Evolutionary conservation across 2,797 vertebrate genomes (phyloP).

Genomic region (Columba guinea): DNA sequence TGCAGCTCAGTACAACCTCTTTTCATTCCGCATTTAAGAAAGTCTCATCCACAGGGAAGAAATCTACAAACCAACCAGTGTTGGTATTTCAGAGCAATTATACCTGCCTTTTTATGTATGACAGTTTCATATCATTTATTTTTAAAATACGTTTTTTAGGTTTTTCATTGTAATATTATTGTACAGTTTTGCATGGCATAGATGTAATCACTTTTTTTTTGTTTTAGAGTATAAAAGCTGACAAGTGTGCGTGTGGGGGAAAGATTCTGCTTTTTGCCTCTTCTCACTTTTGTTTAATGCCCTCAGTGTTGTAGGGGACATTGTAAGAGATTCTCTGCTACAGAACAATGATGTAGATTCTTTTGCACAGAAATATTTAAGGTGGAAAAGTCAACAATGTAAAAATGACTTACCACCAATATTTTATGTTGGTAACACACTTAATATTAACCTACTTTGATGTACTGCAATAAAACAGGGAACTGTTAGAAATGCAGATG

Average conservation of each 20-base stretch:
- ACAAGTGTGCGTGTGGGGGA: slow-evolving; percentile 70
- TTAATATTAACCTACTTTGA: slow-evolving; percentile 94
- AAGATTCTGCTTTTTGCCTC: slow-evolving; percentile 77
- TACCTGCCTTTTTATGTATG: slow-evolving; percentile 88
- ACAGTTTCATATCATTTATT: slow-evolving; percentile 88
- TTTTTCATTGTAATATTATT: slow-evolving; percentile 95
- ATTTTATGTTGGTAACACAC: slow-evolving; percentile 89
- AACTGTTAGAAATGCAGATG: slow-evolving; percentile 83
- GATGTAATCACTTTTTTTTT: slow-evolving; percentile 89
- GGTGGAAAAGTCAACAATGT: slow-evolving; percentile 86
- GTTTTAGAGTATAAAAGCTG: slow-evolving; percentile 79
- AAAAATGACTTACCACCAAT: slow-evolving; percentile 87
- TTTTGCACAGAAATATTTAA: slow-evolving; percentile 99
- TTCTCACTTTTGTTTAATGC: slow-evolving; percentile 79
- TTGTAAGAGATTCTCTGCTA: slow-evolving; percentile 90
- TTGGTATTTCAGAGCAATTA: slow-evolving; percentile 85
- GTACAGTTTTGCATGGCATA: slow-evolving; percentile 99
- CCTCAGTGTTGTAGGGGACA: slow-evolving; percentile 86
- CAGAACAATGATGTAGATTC: slow-evolving; percentile 88
- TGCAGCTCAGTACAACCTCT: not conserved
- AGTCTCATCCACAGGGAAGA: slow-evolving; percentile 51
- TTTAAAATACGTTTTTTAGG: slow-evolving; percentile 75
- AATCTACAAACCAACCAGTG: slow-evolving; percentile 59
- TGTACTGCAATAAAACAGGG: slow-evolving; percentile 98
- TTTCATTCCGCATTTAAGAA: slow-evolving; percentile 5